Conservation (phyloP, 2,888 invertebrate genomes). For the Lepidocyrtinus sp. region DNA sequence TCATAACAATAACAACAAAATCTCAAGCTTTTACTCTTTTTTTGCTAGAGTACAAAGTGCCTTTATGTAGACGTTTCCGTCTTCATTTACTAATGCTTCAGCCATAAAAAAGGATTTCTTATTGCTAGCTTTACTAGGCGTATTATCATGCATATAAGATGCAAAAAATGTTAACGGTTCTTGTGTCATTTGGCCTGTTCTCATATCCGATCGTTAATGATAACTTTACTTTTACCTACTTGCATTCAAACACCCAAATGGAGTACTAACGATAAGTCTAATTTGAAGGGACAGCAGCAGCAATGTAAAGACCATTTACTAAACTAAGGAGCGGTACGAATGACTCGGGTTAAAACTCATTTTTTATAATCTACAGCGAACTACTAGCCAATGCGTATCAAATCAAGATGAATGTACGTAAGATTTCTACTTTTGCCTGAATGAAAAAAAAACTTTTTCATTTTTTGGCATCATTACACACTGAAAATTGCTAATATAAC, state of each 20-base stretch:
- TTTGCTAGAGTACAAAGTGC: background rate
- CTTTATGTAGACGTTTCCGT: background rate
- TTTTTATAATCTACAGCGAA: constrained; percentile 19
- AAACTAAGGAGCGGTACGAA: background rate
- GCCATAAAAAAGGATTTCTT: background rate
- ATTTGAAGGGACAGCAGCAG: background rate
- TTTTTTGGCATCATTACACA: constrained; percentile 7
- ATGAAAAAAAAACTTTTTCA: no score
- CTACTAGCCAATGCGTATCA: constrained; percentile 31
- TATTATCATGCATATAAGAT: background rate
- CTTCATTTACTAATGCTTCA: background rate
- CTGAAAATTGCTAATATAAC: background rate
- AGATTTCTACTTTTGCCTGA: constrained; percentile 16
- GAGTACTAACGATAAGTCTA: background rate
- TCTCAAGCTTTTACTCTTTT: background rate
- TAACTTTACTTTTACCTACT: background rate
- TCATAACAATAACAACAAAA: background rate
- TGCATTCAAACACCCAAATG: background rate
- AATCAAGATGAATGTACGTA: constrained; percentile 34
- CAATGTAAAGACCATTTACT: background rate
- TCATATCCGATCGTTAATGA: constrained; percentile 34
- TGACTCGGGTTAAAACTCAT: constrained; percentile 37
- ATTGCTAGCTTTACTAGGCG: background rate
- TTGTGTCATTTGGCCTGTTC: constrained; percentile 26
- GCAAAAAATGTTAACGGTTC: constrained; percentile 36